Conservation (phyloP, 92 coral and sea anemone genomes). For the Palythoa grandiflora region DNA sequence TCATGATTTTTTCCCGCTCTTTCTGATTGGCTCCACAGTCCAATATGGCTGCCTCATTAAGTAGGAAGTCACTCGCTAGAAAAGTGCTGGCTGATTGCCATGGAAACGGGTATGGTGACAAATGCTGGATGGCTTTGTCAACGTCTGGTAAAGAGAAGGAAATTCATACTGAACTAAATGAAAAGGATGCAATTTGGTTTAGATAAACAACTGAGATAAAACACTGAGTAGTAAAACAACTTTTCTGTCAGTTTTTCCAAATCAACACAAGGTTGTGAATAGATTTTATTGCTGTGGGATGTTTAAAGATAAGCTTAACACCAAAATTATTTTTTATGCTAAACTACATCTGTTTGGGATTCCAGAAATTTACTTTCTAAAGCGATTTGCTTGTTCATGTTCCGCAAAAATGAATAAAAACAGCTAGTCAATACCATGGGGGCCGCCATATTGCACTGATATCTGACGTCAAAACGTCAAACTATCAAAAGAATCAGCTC, state of each 20-base stretch:
- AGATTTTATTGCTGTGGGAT: neutral
- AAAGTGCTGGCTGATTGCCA: conserved; percentile 47
- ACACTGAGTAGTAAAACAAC: too few species aligned
- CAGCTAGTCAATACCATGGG: too few species aligned
- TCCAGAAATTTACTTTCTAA: too few species aligned
- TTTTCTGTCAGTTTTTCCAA: neutral
- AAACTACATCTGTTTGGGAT: too few species aligned
- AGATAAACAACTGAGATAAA: too few species aligned
- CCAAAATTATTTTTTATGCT: too few species aligned
- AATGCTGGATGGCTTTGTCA: conserved; percentile 50
- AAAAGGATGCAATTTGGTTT: neutral
- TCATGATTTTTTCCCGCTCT: conserved; percentile 82
- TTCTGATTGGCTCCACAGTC: conserved; percentile 54
- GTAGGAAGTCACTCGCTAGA: conserved; percentile 25
- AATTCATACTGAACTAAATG: neutral
- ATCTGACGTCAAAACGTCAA: too few species aligned
- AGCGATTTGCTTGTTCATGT: too few species aligned
- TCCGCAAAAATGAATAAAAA: too few species aligned
- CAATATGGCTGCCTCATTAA: conserved; percentile 42
- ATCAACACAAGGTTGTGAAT: neutral
- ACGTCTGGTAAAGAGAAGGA: conserved; percentile 5
- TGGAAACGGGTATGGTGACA: conserved; percentile 48
- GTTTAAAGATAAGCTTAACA: too few species aligned
- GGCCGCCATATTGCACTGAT: too few species aligned
- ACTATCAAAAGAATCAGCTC: too few species aligned